phyloP scores from a whole-genome alignment of 1,140 invertebrate genomes.

The Drosophila malerkotliana region DNA sequence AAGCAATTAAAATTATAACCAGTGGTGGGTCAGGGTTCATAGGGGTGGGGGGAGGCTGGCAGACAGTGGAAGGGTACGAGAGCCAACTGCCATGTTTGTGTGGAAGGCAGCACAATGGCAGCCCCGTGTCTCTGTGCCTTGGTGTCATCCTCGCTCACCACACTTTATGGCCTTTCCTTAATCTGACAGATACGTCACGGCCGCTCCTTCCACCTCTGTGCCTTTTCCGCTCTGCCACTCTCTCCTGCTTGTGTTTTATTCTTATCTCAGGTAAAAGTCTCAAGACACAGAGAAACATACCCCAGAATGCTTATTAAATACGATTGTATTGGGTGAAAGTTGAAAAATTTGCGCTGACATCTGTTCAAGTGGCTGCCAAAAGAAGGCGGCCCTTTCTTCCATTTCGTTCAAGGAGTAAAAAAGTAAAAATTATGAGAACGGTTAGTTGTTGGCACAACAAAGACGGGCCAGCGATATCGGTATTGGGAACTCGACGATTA shows the following conservation, averaged over 20 bases:
- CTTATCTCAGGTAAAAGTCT: background rate
- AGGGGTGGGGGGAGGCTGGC: slow-evolving; percentile 6
- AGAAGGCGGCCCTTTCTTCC: slow-evolving; percentile 14
- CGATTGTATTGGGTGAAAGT: slow-evolving; percentile 73
- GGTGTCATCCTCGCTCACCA: slow-evolving; percentile 82
- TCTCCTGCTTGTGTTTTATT: background rate
- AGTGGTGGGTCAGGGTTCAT: slow-evolving; percentile 33
- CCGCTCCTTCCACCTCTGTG: slow-evolving; percentile 33
- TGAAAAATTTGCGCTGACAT: slow-evolving; percentile 66
- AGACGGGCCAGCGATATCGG: slow-evolving; percentile 46
- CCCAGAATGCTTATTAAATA: slow-evolving; percentile 75
- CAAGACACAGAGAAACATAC: slow-evolving; percentile 16
- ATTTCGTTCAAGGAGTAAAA: background rate
- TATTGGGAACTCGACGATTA: slow-evolving; percentile 52
- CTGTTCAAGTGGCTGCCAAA: slow-evolving; percentile 71
- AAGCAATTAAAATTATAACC: slow-evolving; percentile 79
- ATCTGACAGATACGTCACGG: slow-evolving; percentile 83
- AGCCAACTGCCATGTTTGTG: slow-evolving; percentile 74
- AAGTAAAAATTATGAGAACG: slow-evolving; percentile 63
- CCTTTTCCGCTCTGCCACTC: background rate
- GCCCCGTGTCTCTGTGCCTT: slow-evolving; percentile 46
- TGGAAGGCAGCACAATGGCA: slow-evolving; percentile 64
- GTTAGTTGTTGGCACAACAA: slow-evolving; percentile 61
- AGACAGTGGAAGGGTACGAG: background rate
- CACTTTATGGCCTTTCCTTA: slow-evolving; percentile 80